Base-by-base conservation (phyloP, 2,888 invertebrate species). In the Stenurella melanura region DNA sequence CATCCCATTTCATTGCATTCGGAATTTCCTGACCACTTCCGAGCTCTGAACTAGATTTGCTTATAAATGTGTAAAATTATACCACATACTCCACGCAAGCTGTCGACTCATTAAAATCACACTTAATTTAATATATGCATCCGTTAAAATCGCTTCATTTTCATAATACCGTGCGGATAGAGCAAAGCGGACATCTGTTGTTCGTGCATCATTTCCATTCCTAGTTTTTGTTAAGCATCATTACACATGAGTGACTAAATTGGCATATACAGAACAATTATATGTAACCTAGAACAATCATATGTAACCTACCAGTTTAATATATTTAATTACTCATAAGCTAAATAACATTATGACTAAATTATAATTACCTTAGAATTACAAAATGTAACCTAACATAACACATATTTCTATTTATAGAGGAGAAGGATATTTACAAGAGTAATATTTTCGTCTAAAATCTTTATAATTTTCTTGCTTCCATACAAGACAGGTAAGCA, bases 1-100 rank as follows among this genome's bases (percentile, higher is more conserved):
- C 83, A 81, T 79, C 79, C 83, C 84, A 82, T 84, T 84, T 83
- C 83, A 81, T 80, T 80, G 79, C 79, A 80, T 79, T 83, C 80
- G 80, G 82, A 84, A 81, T 81, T 84, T 84, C 82, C 84, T 83
- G 81, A 78, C 81, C 83, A 80, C 78, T 80, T 83, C 81, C 84
- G 81, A 78, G 78, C 77, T 76, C 75, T 80, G 80, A 81, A 81
- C 81, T 79, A 76, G 77, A 81, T 82, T 82, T 81, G 81, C 81
- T 81, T 82, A 79, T 78, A 83, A 83, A 83, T 81, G 81, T 81
- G 80, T 78, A 83, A 81, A 81, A 83, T 81, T 81, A 81, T 76
- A 68, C 73, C 80, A 77, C 79, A 80, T 78, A 80, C 74, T 81
- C 63, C 60, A 76, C 66, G 56, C 77, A 78, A 78, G 74, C 78